Evolutionary conservation across 2,113 vertebrate species (phyloP), one percentile per base, ranked within the genome.

Genomic region (Chlorocebus sabaeus): DNA sequence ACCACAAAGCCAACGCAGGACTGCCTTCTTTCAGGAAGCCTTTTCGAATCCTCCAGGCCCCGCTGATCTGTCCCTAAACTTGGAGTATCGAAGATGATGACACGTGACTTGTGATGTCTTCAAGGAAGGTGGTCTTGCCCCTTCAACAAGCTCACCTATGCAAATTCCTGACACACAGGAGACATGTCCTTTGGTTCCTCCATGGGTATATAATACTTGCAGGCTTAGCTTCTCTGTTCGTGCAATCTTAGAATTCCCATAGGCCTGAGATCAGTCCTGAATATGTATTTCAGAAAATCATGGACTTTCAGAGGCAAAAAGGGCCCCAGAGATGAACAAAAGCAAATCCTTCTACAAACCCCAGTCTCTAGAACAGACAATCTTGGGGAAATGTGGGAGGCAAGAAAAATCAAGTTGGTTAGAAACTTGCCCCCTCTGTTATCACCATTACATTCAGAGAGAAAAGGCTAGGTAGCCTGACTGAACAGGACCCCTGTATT

Each of bases 51-150:
- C 43, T 70, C 6, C 20, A 5, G 52, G 16, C 13, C 14, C 25
- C 3, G 6, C 4, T 20, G n/a, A n/a, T 16, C 35, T 9, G 3
- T 38, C 50, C 50, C 38, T 25, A 27, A 70, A 48, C 10, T 8
- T 50, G 20, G 6, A 68, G 75, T 27, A 38, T 1, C 12, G 22
- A 32, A 10, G 38, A 32, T 45, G 12, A 30, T 25, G 12, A 40
- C 40, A 18, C 1, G 2, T 7, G 80, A 38, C n/a, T 45, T 4
- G 23, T 22, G 40, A n/a, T 0, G 2, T n/a, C 43, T 55, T 57
- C 17, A 27, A 50, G 52, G 0, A 0, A 2, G 22, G 32, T 22
- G 5, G 16, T 27, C 43, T 64, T 4, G 5, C 11, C 38, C 30
- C 52, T 70, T 68, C 5, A 30, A 23, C 52, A 43, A 50, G 73